These are phyloP conservation scores for Pterobdella sp. DNA, from an alignment of 2,888 invertebrate genomes.

Conservation along the genomic window DNA sequence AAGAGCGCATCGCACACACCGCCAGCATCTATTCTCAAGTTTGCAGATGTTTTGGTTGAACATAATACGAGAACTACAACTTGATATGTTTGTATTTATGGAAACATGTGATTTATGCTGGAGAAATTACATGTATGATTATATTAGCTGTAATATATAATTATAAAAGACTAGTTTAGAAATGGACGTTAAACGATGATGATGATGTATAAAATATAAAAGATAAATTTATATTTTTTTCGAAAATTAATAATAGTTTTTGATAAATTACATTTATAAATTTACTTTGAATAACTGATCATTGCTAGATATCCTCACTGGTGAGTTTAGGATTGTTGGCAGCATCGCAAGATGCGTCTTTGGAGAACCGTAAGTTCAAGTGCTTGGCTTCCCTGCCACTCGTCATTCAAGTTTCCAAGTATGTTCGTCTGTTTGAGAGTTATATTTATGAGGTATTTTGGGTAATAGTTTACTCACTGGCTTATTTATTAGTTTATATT, in stretches of 20 bases:
- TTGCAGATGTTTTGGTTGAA: constrained; percentile 26
- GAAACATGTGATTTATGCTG: neutral
- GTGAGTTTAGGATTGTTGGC: constrained; percentile 73
- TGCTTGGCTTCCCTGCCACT: constrained; percentile 77
- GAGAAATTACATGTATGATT: no score
- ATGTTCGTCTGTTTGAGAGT: constrained; percentile 16
- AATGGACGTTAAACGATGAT: no score
- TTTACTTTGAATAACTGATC: neutral
- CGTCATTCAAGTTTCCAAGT: constrained; percentile 66
- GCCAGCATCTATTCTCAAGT: constrained; percentile 75
- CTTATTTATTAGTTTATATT: neutral
- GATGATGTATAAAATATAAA: no score
- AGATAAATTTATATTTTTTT: no score
- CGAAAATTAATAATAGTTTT: no score
- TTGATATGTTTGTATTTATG: neutral
- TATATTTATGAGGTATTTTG: neutral
- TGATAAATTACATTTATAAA: no score
- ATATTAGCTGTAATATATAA: neutral
- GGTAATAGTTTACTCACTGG: neutral
- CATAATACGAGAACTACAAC: neutral
- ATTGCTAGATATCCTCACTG: constrained; percentile 64
- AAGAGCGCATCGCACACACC: constrained; percentile 73
- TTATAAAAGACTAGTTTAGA: neutral
- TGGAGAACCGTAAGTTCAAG: constrained; percentile 75
- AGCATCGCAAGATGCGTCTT: constrained; percentile 62